Base-by-base conservation (phyloP, 2,797 vertebrate genomes). In the Podarcis siculus region DNA sequence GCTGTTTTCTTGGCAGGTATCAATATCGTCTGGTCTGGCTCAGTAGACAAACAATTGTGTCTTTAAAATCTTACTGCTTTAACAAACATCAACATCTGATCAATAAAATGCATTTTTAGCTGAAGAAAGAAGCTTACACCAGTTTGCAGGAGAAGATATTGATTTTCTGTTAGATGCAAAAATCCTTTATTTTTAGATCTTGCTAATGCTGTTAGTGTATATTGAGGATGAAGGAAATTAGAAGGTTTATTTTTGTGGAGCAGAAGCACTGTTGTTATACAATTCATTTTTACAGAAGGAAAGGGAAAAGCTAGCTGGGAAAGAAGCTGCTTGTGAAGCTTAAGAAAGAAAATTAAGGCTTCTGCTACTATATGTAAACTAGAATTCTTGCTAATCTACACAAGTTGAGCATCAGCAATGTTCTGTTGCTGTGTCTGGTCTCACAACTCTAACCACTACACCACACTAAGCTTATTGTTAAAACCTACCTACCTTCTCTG, bases 41-140 rank as follows among this genome's bases (percentile, higher is more conserved):
- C 92, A 88, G 42, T 87, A 83, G 58, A 86, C 66, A 86, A 89
- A 85, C 79, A 69, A 0, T 90, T 90, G 64, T 69, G 72, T 72
- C 58, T 88, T 90, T 72, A 82, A 89, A 92, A 78, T 8, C 72
- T 58, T 10, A 19, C 58, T 88, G 75, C 75, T 88, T 32, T 45
- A 87, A 13, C 32, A 83, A 39, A 1, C 78, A 61, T 69, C 72
- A 77, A 37, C 0, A 45, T 0, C 89, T 84, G 39, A 27, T 89
- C n/a, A 39, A 39, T 93, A 69, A 83, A 90, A 87, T 79, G 8
- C 19, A 12, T 87, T 91, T 94, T 91, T 91, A 90, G 27, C 69
- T 87, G 42, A 67, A 88, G 81, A 83, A 82, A 76, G 27, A 39
- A 61, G 79, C 30, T 76, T 35, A 85, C 15, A 86, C 7, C 9